A percentile compares a stretch with the other conserved stretches of the same genome.
These are phyloP conservation scores for Oligia fasciuncula DNA, from an alignment of 2,888 invertebrate species.

Conservation along the genomic window DNA sequence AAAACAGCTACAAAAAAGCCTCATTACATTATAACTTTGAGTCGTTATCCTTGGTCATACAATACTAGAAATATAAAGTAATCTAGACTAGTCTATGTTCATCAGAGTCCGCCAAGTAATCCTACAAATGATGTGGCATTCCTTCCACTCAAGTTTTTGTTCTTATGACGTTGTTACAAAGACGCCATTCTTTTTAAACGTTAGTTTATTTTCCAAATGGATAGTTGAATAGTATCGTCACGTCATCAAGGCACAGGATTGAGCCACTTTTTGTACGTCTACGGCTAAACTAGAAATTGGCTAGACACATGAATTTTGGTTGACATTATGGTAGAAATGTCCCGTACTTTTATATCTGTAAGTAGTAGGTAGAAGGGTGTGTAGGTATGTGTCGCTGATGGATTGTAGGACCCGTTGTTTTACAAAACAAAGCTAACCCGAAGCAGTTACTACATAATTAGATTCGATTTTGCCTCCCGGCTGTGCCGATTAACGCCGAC, in stretches of 20 bases:
- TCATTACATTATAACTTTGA: slow-evolving; percentile 33
- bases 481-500: too few relatives aligned
- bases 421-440: not conserved
- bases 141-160: slow-evolving; percentile 22
- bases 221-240: slow-evolving; percentile 30
- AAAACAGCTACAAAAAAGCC: not conserved
- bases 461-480: not conserved
- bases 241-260: slow-evolving; percentile 28
- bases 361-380: too few relatives aligned
- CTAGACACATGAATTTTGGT: slow-evolving; percentile 11
- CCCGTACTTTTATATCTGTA: not conserved
- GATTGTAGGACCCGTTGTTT: too few relatives aligned
- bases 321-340: not conserved
- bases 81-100: slow-evolving; percentile 10
- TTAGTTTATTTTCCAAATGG: slow-evolving; percentile 25
- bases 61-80: slow-evolving; percentile 29
- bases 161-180: slow-evolving; percentile 17
- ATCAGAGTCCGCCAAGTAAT: slow-evolving; percentile 26
- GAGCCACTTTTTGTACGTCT: slow-evolving; percentile 32
- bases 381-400: too few relatives aligned
- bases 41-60: not conserved
- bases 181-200: slow-evolving; percentile 9
- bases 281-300: slow-evolving; percentile 2
- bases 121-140: slow-evolving; percentile 21
- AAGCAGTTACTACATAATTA: not conserved